Evolutionary conservation across 2,113 vertebrate genomes (phyloP).

Genomic region (Bagarius yarrelli): DNA sequence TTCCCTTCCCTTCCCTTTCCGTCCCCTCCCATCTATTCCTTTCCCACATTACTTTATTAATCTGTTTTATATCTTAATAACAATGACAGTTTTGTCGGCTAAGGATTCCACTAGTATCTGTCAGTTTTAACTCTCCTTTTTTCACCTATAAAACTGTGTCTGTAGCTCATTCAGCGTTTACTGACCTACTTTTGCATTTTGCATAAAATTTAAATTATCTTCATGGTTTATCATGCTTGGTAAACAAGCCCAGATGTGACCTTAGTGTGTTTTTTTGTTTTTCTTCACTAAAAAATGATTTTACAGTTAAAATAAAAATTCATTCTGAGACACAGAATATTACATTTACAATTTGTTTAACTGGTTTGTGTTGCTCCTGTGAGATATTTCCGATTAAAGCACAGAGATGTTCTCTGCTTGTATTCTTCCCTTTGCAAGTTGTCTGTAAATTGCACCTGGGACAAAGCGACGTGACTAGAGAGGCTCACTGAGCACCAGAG

Average conservation of each 20-base stretch:
- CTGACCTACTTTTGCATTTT: background rate
- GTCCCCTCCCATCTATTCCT: background rate
- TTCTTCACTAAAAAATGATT: too few relatives aligned
- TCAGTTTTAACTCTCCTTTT: background rate
- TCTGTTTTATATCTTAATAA: background rate
- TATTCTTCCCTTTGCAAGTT: conserved; percentile 63
- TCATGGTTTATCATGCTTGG: background rate
- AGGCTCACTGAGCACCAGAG: background rate
- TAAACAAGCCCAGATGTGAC: background rate
- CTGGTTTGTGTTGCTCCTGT: conserved; percentile 34
- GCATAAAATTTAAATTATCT: background rate
- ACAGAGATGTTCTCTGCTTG: conserved; percentile 58
- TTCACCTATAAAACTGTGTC: background rate
- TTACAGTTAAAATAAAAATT: background rate
- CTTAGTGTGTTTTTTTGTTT: background rate
- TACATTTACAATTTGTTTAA: background rate
- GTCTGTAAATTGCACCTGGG: conserved; percentile 57
- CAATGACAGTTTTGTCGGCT: background rate
- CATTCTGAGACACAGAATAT: background rate
- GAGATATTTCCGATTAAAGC: conserved; percentile 63
- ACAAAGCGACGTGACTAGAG: conserved; percentile 50
- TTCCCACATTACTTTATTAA: background rate
- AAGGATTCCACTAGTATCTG: background rate
- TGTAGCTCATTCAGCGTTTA: background rate
- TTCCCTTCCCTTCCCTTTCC: background rate